Conservation (phyloP, 2,113 vertebrate genomes). For the Muntiacus muntjak region DNA sequence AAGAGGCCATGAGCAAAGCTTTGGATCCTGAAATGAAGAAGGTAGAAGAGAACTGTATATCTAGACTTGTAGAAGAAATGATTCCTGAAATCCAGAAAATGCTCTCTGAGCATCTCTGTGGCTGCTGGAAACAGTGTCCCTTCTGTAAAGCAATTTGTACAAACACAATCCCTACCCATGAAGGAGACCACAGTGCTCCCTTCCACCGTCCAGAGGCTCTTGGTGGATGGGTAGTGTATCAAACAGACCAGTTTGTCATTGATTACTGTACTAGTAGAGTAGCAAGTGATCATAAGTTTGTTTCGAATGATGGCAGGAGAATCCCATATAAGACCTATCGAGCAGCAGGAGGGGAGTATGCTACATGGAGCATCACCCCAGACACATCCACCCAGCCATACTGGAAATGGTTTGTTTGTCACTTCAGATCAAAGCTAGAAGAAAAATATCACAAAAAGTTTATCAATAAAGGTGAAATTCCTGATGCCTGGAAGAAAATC, state of each 20-base stretch:
- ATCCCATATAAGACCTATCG: constrained; percentile 67
- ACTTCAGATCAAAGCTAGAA: constrained; percentile 78
- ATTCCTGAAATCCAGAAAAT: constrained; percentile 41
- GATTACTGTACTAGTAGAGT: constrained; percentile 62
- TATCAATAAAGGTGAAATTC: constrained; percentile 61
- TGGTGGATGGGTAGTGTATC: rapidly evolving
- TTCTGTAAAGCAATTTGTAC: constrained; percentile 78
- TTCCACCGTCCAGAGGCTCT: constrained; percentile 51
- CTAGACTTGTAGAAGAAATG: not conserved
- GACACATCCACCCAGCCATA: constrained; percentile 74
- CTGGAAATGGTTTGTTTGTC: constrained; percentile 85
- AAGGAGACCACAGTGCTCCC: constrained; percentile 62
- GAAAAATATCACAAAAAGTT: not conserved
- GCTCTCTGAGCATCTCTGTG: constrained; percentile 70
- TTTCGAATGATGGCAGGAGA: rapidly evolving
- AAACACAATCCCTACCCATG: constrained; percentile 65
- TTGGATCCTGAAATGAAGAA: not conserved
- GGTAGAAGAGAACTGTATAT: not conserved
- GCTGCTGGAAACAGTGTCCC: constrained; percentile 77
- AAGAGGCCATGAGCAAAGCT: constrained; percentile 39
- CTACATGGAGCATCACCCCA: constrained; percentile 75
- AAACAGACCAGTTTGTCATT: not conserved
- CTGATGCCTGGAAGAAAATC: not conserved
- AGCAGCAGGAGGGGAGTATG: constrained; percentile 56
- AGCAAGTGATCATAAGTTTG: not conserved